Conservation (phyloP, 2,113 vertebrate species). For the Paradisaea rubra region DNA sequence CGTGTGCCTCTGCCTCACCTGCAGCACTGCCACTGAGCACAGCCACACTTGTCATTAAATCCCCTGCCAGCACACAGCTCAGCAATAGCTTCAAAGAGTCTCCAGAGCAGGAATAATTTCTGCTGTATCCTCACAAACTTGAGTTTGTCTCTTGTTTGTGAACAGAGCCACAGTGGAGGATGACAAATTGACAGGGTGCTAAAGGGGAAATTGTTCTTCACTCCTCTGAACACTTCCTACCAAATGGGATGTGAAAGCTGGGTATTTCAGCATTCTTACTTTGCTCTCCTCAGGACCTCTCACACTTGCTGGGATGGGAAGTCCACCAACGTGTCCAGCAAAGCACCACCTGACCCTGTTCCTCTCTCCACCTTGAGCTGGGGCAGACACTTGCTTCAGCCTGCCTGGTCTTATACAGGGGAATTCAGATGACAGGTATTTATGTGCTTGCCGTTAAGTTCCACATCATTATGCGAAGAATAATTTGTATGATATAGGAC, state of each 20-base stretch:
- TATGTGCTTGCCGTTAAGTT: background rate
- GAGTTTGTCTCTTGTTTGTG: background rate
- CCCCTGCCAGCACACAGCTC: background rate
- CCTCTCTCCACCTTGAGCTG: background rate
- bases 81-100: background rate
- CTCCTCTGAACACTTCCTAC: background rate
- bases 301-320: background rate
- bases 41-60: background rate
- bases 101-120: background rate
- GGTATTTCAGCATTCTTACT: background rate
- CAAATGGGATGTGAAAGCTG: background rate
- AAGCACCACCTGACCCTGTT: background rate
- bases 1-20: background rate
- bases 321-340: background rate
- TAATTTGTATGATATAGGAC: background rate
- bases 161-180: background rate
- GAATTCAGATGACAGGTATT: background rate
- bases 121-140: background rate
- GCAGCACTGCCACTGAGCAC: background rate
- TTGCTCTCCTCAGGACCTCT: background rate
- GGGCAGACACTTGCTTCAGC: background rate
- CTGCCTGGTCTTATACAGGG: rapidly evolving
- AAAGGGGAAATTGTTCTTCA: background rate
- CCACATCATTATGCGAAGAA: background rate
- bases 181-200: background rate